Percentiles rank a stretch among this genome's conserved stretches.
Conservation (phyloP, 1,140 invertebrate genomes). For the Steinernema feltiae region DNA sequence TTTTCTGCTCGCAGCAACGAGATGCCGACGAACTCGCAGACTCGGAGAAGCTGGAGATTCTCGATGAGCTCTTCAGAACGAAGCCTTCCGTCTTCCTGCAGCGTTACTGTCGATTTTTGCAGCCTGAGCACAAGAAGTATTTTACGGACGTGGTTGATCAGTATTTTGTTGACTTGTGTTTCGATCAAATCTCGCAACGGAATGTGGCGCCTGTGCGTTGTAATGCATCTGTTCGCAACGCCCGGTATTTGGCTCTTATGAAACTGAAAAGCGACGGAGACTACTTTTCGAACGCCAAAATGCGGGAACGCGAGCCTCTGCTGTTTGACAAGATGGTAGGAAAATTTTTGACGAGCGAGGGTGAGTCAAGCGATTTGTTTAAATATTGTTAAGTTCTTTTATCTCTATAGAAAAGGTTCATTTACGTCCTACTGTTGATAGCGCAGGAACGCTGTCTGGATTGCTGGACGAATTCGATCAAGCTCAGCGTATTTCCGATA, state of each 20-base stretch:
- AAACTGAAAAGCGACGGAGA: constrained; percentile 67
- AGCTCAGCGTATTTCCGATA: constrained; percentile 57
- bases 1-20: not conserved
- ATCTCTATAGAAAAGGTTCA: constrained; percentile 43
- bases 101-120: constrained; percentile 28
- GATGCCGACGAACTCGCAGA: constrained; percentile 31
- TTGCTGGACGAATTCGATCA: constrained; percentile 51
- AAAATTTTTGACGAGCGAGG: constrained; percentile 72
- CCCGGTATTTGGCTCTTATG: constrained; percentile 75
- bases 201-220: constrained; percentile 19
- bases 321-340: constrained; percentile 81
- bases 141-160: not conserved
- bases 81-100: constrained; percentile 46
- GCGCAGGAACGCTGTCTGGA: constrained; percentile 39
- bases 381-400: constrained; percentile 14
- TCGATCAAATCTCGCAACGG: not conserved
- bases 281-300: constrained; percentile 83
- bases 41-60: constrained; percentile 35
- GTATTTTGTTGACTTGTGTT: not conserved
- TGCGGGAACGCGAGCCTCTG: constrained; percentile 81
- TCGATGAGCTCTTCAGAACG: constrained; percentile 32
- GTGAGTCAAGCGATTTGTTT: constrained; percentile 63
- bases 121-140: not conserved
- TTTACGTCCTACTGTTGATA: constrained; percentile 47
- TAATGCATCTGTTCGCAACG: constrained; percentile 64